Evolutionary conservation across 2,113 vertebrate genomes (phyloP).

Genomic region (Siphamia tubifer): DNA sequence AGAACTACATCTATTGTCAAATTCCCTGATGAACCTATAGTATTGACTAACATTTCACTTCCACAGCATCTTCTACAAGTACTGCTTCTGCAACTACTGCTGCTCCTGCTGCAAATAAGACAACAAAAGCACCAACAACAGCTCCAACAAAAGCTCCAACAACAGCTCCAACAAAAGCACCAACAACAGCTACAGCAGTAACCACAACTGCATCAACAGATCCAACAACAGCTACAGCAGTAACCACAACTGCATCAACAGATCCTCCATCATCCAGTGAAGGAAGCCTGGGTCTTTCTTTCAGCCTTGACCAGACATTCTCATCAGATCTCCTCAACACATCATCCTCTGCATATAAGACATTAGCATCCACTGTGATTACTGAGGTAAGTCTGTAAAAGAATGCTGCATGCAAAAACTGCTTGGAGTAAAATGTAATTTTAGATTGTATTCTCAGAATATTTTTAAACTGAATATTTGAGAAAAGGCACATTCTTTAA

Average conservation of each 20-base stretch:
- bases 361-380: conserved; percentile 10
- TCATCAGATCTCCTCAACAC: neutral
- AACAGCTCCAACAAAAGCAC: neutral
- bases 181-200: neutral
- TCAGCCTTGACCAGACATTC: conserved; percentile 31
- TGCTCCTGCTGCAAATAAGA: neutral
- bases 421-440: too few relatives aligned
- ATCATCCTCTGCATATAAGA: neutral
- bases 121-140: neutral
- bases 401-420: too few relatives aligned
- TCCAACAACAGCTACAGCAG: neutral
- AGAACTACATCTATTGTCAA: too few relatives aligned
- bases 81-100: neutral
- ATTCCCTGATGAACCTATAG: too few relatives aligned
- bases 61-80: neutral
- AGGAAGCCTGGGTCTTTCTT: conserved; percentile 22
- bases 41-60: too few relatives aligned
- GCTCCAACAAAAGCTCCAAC: neutral
- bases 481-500: too few relatives aligned
- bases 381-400: conserved; percentile 48
- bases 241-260: neutral
- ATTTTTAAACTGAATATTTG: too few relatives aligned
- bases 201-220: neutral
- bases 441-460: too few relatives aligned
- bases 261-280: conserved; percentile 14